Conservation (phyloP, 1,140 invertebrate genomes). For the Wasmannia auropunctata region DNA sequence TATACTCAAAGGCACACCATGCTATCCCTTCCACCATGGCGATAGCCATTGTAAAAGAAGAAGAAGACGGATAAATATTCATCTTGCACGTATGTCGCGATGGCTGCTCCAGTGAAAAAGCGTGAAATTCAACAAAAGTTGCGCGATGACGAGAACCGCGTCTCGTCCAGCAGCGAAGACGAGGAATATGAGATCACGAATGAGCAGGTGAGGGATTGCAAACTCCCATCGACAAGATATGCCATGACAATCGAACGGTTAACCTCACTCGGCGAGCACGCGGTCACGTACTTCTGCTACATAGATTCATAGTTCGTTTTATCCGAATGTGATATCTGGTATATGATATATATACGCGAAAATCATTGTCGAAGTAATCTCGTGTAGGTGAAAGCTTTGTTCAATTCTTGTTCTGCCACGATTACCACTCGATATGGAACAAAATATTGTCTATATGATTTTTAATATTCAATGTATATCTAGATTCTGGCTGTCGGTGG, state of each 20-base stretch:
- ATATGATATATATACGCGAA: too few species aligned
- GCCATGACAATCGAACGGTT: neutral
- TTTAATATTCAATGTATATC: too few species aligned
- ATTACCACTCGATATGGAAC: neutral
- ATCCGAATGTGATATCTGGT: too few species aligned
- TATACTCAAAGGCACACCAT: too few species aligned
- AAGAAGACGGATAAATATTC: too few species aligned
- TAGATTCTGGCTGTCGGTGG: too few species aligned
- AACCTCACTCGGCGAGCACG: conserved; percentile 57
- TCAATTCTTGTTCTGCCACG: neutral
- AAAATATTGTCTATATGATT: neutral
- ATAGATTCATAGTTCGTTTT: neutral
- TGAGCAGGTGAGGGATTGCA: conserved; percentile 61
- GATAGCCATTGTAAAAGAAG: too few species aligned
- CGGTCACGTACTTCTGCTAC: neutral
- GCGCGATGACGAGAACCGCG: conserved; percentile 63
- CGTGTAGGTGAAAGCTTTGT: neutral
- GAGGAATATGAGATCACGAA: conserved; percentile 51
- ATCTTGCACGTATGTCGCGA: conserved; percentile 60
- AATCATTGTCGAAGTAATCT: neutral
- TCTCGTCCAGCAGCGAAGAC: conserved; percentile 66
- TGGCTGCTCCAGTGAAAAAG: conserved; percentile 79
- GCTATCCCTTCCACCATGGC: too few species aligned
- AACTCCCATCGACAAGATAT: neutral
- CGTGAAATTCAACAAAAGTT: conserved; percentile 74